Evolutionary conservation across 2,888 invertebrate genomes (phyloP), one percentile per base, ranked within the genome.

Genomic region (Penaeus monodon): DNA sequence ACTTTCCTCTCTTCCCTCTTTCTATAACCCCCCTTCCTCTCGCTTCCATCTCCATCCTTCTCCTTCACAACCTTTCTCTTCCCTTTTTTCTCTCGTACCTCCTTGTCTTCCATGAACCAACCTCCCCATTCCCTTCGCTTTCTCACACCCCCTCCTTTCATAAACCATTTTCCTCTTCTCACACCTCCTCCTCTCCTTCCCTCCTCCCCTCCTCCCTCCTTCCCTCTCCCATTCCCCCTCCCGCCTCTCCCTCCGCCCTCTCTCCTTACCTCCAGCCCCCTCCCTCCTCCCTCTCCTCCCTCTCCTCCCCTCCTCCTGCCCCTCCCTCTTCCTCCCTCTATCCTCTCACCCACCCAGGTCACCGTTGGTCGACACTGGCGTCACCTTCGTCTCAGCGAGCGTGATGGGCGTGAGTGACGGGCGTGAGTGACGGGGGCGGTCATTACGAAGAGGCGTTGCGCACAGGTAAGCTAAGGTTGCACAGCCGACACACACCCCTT

Each of bases 331-430:
- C 20, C 33, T 29, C 49, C 38, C 68, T 33, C 33, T 20, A 17
- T 20, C 57, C 57, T 4, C 20, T 12, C 57, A 57, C 57, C 57
- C 57, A 57, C 57, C 57, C 57, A 38, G 73, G 73, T 73, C 73
- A 73, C 38, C 73, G 38, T 20, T 38, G 73, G 29, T 38, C 73
- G 73, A 33, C 73, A 73, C 73, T 38, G 29, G 38, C 73, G 73
- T 73, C 73, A 73, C 73, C 73, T 33, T 73, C 20, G 22, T n/a
- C 20, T 29, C 20, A 29, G 73, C 22, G 73, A 38, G 77, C 64
- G 64, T 79, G 79, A 79, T 63, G 63, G 79, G 64, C 79, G 79
- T 79, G 63, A 57, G 57, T 79, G 79, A 79, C 79, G 79, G 79
- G 79, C 27, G 33, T 79, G 63, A 64, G 79, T 79, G 79, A 79